Conservation (phyloP, 2,888 invertebrate genomes). For the Luffia ferchaultella region DNA sequence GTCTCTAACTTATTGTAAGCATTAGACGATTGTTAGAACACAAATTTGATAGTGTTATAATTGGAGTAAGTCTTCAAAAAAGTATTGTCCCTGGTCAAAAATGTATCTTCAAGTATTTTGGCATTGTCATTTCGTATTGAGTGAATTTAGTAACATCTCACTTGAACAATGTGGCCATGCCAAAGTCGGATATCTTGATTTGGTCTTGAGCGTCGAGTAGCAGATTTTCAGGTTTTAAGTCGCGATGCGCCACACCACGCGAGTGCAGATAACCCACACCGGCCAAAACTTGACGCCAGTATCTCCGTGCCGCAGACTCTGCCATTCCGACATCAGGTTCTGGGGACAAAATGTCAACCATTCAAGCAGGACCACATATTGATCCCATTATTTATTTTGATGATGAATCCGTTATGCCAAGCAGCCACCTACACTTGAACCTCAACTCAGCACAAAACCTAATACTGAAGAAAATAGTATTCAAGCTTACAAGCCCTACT, state of each 20-base stretch:
- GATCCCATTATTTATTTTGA: no score
- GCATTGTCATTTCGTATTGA: neutral
- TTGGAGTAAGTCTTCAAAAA: no score
- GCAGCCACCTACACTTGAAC: neutral
- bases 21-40: no score
- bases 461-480: no score
- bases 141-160: conserved; percentile 22
- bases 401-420: neutral
- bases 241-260: conserved; percentile 91
- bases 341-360: conserved; percentile 52
- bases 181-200: conserved; percentile 97
- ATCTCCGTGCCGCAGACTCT: conserved; percentile 79
- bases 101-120: neutral
- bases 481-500: no score
- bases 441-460: no score
- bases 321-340: conserved; percentile 96
- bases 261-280: conserved; percentile 91
- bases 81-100: no score
- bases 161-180: conserved; percentile 91
- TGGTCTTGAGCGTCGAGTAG: conserved; percentile 84
- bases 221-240: conserved; percentile 97
- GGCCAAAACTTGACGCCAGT: conserved; percentile 84
- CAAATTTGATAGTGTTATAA: no score
- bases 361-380: no score
- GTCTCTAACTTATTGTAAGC: no score